Evolutionary conservation across 2,113 vertebrate genomes (phyloP), one percentile per base, ranked within the genome.

Genomic region (Arvicanthis niloticus): DNA sequence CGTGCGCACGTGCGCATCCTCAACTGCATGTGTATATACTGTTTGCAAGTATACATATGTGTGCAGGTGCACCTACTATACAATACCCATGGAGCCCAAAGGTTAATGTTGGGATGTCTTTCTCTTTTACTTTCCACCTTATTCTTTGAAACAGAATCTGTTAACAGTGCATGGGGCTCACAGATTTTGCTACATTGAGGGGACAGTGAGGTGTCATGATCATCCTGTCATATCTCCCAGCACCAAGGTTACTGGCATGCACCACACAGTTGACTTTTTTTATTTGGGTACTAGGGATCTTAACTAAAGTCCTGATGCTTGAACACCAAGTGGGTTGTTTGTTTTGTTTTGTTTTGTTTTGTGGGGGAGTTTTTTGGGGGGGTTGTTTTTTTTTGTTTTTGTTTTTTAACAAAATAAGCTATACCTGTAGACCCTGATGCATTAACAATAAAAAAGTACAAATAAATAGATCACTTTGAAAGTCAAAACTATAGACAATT

Each of bases 371-470:
- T 9, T 48, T 48, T 6, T 48, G 48, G 48, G 48, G 48, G 48
- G 48, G 48, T 48, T 48, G 48, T 5, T 5, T 48, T 48, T 48
- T 48, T 48, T 48, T 48, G 45, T 48, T 8, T 67, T 67, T 31
- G 24, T 40, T 21, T 42, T 62, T 84, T 56, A 60, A 60, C 37
- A 34, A 16, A 42, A 40, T 62, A 42, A 17, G n/a, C 17, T 48
- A 48, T 51, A 17, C 17, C 29, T 67, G 29, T 86, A 48, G 19
- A 2, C 5, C 45, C 58, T 88, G 21, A 72, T 82, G 62, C 26
- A 42, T 92, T 73, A 95, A 68, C 56, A 67, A 62, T 72, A 90
- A 34, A 94, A 95, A 95, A 92, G 60, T 4, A 22, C 24, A 73
- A 68, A 81, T 5, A 91, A 29, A 53, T 1, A 81, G 5, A 12